These are phyloP conservation scores for Ascidia mentula DNA, from an alignment of 23 tunicate genomes.

Conservation along the genomic window DNA sequence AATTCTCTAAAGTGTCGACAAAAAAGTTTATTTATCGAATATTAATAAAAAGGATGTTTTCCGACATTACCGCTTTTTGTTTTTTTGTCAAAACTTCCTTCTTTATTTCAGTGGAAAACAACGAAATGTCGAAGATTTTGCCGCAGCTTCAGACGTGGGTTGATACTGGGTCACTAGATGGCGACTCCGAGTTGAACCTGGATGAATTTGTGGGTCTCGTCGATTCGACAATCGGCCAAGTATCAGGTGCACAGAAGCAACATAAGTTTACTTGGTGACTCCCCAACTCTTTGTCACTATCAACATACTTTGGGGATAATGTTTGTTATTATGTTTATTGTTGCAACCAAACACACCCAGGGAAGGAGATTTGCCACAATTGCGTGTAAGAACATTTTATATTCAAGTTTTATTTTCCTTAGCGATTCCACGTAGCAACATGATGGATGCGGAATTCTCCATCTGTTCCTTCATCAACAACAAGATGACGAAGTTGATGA, in stretches of 20 bases:
- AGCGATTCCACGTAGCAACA: not conserved
- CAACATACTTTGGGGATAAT: too few relatives aligned
- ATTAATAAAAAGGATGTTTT: too few relatives aligned
- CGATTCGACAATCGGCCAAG: not conserved
- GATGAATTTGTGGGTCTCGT: not conserved
- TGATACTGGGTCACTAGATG: not conserved
- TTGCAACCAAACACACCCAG: too few relatives aligned
- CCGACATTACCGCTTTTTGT: too few relatives aligned
- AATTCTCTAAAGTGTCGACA: not conserved
- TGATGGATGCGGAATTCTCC: not conserved
- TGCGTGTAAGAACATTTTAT: too few relatives aligned
- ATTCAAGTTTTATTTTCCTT: too few relatives aligned
- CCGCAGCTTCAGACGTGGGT: not conserved
- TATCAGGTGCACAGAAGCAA: not conserved
- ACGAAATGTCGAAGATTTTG: not conserved
- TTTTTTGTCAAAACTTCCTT: too few relatives aligned
- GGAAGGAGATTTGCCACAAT: too few relatives aligned
- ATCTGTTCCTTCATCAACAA: not conserved
- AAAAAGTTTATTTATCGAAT: not conserved
- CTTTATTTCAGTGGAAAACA: not conserved
- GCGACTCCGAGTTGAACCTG: conserved; percentile 3
- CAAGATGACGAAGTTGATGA: not conserved
- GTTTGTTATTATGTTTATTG: too few relatives aligned
- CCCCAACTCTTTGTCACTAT: too few relatives aligned
- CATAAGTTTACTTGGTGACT: too few relatives aligned